Evolutionary conservation across 35 echinoderm and acorn worm species (phyloP).

Genomic region (Eucidaris tribuloides): DNA sequence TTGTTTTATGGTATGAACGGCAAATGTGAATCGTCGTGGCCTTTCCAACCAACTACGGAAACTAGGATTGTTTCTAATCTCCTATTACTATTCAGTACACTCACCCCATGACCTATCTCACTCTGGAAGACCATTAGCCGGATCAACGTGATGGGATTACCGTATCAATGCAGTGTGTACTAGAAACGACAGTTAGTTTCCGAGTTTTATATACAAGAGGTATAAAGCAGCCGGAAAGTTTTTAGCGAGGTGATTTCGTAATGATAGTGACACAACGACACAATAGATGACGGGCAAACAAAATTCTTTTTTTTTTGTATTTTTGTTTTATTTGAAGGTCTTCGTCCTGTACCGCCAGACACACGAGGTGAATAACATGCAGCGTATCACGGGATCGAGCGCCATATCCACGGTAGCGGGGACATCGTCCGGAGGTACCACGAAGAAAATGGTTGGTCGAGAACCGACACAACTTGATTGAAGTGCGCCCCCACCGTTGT

Average conservation of each 20-base stretch:
- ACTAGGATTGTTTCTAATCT: too few species aligned
- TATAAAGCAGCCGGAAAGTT: neutral
- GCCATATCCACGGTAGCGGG: neutral
- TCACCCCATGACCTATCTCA: too few species aligned
- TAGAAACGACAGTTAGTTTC: too few species aligned
- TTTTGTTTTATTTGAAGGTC: neutral
- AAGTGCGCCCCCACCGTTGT: too few species aligned
- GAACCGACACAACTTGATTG: conserved; percentile 18
- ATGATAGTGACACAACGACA: neutral
- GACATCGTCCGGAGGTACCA: neutral
- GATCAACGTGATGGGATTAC: too few species aligned
- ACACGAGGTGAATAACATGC: neutral
- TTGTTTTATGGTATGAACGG: too few species aligned
- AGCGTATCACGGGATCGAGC: neutral
- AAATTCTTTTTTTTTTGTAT: neutral
- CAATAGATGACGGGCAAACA: neutral
- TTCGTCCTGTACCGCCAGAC: conserved; percentile 8
- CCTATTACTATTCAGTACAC: too few species aligned
- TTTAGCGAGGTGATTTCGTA: neutral
- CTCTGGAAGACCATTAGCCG: too few species aligned
- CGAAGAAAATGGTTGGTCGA: neutral
- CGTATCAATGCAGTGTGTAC: too few species aligned
- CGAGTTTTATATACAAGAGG: too few species aligned
- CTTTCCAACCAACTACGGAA: too few species aligned
- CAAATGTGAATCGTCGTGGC: too few species aligned